Percentiles rank a stretch among this genome's conserved stretches.
These are phyloP conservation scores for Biston stratarius DNA, from an alignment of 2,888 invertebrate genomes.

Conservation along the genomic window DNA sequence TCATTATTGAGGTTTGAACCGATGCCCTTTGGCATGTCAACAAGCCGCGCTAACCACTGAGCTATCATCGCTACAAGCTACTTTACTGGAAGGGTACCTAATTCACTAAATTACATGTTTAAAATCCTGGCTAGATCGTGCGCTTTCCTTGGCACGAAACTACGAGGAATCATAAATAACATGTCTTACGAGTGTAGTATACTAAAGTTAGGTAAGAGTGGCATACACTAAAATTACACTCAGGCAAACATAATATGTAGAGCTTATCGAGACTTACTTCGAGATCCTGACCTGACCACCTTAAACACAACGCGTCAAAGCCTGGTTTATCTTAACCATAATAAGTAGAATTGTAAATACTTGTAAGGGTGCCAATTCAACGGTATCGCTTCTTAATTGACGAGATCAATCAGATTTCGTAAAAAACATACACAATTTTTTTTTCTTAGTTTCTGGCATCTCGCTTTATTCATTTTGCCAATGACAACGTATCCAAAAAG, in stretches of 20 bases:
- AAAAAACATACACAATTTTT: not conserved
- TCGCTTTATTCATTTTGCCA: no score
- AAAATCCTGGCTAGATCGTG: not conserved
- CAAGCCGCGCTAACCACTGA: no score
- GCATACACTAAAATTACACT: not conserved
- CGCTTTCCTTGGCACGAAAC: not conserved
- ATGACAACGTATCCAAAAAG: no score
- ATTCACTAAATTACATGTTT: not conserved
- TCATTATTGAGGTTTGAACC: no score
- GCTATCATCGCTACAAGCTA: no score
- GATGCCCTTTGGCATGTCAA: no score
- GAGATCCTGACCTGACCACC: constrained; percentile 11
- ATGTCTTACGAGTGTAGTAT: not conserved
- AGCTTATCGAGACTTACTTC: constrained; percentile 12
- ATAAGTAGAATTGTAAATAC: not conserved
- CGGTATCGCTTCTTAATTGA: not conserved
- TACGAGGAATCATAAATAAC: not conserved
- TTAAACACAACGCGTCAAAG: not conserved
- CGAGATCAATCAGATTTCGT: not conserved
- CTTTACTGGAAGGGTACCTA: not conserved
- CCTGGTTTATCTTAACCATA: constrained; percentile 4
- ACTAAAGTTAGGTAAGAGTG: not conserved
- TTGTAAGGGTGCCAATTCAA: not conserved
- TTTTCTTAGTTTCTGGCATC: no score
- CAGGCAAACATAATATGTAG: constrained; percentile 1